Evolutionary conservation across 2,888 invertebrate species (phyloP).

Genomic region (Diarsia dahlii): DNA sequence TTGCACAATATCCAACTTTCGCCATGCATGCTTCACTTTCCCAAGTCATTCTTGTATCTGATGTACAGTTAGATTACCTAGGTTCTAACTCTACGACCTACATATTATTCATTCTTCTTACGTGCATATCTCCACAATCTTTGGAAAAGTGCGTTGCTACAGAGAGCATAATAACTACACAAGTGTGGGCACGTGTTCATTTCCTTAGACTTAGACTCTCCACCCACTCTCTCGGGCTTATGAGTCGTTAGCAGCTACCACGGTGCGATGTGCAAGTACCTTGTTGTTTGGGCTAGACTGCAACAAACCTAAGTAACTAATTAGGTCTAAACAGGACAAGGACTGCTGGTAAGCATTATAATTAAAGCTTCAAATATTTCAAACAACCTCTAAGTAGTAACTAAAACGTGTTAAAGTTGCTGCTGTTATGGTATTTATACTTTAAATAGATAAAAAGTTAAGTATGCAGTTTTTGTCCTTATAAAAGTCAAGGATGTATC

Average conservation of each 20-base stretch:
- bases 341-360: conserved; percentile 13
- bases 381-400: not conserved
- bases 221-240: conserved; percentile 7
- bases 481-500: not conserved
- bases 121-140: conserved; percentile 27
- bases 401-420: not conserved
- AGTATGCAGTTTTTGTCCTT: not conserved
- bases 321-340: not conserved
- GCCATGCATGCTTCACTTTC: not conserved
- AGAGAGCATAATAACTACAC: conserved; percentile 10
- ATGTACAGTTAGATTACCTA: not conserved
- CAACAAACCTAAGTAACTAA: conserved; percentile 1
- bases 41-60: not conserved
- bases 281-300: not conserved
- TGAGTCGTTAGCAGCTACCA: conserved; percentile 11
- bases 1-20: not conserved
- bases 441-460: not conserved
- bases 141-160: conserved; percentile 21
- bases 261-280: not conserved
- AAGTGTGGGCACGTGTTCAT: conserved; percentile 1
- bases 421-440: not conserved
- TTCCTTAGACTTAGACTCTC: conserved; percentile 10
- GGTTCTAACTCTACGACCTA: conserved; percentile 9
- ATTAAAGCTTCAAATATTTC: conserved; percentile 9
- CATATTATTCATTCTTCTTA: conserved; percentile 20